These are phyloP conservation scores for Phrixothrix hirtus DNA, from an alignment of 2,888 invertebrate species.

Conservation along the genomic window DNA sequence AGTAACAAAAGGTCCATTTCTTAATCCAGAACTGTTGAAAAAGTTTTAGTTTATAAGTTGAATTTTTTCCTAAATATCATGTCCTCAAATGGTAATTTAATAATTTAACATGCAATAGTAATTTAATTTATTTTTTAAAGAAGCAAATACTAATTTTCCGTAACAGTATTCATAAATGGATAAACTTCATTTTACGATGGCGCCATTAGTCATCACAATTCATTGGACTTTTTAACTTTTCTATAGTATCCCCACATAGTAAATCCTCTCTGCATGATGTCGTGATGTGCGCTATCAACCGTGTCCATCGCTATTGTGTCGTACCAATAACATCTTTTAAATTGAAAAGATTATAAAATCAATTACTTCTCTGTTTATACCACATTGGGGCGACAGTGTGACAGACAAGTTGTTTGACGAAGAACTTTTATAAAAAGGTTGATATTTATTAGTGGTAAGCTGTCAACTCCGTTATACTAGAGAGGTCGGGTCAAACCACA, in stretches of 20 bases:
- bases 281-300: slow-evolving; percentile 48
- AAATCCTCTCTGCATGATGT: slow-evolving; percentile 48
- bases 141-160: too few species aligned
- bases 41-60: too few species aligned
- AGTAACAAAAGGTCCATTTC: too few species aligned
- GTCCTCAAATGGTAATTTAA: too few species aligned
- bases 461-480: slow-evolving; percentile 33
- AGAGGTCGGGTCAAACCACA: slow-evolving; percentile 41
- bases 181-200: slow-evolving; percentile 1
- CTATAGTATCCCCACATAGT: slow-evolving; percentile 33
- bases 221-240: slow-evolving; percentile 5
- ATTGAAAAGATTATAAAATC: slow-evolving; percentile 59
- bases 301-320: slow-evolving; percentile 57
- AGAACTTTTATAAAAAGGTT: slow-evolving; percentile 24
- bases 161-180: too few species aligned
- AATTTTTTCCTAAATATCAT: too few species aligned
- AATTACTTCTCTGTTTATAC: slow-evolving; percentile 50
- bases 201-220: slow-evolving; percentile 16
- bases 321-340: slow-evolving; percentile 57
- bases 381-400: slow-evolving; percentile 48
- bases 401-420: slow-evolving; percentile 27
- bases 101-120: not conserved
- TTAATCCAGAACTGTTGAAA: too few species aligned
- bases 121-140: too few species aligned
- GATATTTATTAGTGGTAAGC: slow-evolving; percentile 42